Evolutionary conservation across 2,797 vertebrate genomes (phyloP).

Genomic region (Takifugu rubripes): DNA sequence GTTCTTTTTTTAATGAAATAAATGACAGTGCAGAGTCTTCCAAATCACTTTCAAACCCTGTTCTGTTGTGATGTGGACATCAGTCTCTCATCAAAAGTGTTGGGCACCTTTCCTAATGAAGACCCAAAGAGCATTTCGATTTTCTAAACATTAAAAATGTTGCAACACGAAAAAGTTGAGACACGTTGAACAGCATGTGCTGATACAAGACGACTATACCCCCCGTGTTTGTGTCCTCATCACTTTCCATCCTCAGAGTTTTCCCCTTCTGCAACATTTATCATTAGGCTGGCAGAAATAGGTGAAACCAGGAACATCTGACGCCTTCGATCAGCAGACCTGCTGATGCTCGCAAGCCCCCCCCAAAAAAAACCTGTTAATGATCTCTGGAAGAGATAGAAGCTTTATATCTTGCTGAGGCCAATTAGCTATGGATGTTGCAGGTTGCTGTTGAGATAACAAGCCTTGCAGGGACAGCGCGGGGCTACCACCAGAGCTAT

Average conservation of each 20-base stretch:
- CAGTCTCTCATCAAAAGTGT: too few relatives aligned
- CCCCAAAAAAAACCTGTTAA: slow-evolving; percentile 34
- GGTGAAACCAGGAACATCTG: slow-evolving; percentile 24
- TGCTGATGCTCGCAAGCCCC: slow-evolving; percentile 17
- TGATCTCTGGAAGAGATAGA: slow-evolving; percentile 47
- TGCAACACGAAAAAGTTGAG: too few relatives aligned
- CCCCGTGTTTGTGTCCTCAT: slow-evolving; percentile 6
- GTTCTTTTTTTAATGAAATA: too few relatives aligned
- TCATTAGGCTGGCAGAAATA: slow-evolving; percentile 21
- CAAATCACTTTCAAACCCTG: too few relatives aligned
- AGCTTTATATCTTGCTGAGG: slow-evolving; percentile 42
- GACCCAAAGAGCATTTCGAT: too few relatives aligned
- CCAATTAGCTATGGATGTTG: slow-evolving; percentile 51
- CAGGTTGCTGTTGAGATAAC: slow-evolving; percentile 52
- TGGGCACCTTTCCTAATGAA: too few relatives aligned
- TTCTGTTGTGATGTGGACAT: too few relatives aligned
- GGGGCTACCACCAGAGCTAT: slow-evolving; percentile 43
- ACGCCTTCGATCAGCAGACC: slow-evolving; percentile 25
- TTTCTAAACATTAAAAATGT: too few relatives aligned
- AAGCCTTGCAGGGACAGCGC: slow-evolving; percentile 46
- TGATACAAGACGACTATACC: not conserved
- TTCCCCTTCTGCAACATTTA: not conserved
- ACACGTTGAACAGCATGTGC: not conserved
- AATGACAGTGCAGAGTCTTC: too few relatives aligned
- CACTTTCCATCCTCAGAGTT: slow-evolving; percentile 14